Base-by-base conservation (phyloP, 2,888 invertebrate genomes). In the Drosophila nigricruria region DNA sequence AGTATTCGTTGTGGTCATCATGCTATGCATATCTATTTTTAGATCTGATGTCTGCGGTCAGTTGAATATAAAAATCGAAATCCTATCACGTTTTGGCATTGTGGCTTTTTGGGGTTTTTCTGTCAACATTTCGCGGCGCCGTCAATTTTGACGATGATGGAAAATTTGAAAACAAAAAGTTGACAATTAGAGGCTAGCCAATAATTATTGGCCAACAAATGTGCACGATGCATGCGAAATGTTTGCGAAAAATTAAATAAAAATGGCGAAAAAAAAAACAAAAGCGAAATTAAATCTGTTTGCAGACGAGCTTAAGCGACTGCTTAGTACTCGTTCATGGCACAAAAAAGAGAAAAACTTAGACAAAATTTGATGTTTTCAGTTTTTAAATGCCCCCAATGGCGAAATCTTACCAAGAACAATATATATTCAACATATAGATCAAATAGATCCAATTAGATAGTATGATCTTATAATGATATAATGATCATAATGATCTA, bases 41-140 rank as follows among this genome's bases (percentile, higher is more conserved):
- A 45, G 25, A 45, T 10, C 30, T 23, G n/a, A 20, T 25, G 53
- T 40, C 27, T 14, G 12, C 42, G 42, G 18, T 1, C 27, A 14
- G 20, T 20, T n/a, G 32, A 3, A 56, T 53, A 10, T 20, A 18
- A 16, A 20, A 60, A 67, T 70, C 45, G n/a, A 67, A 83, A 63
- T 68, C 56, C 65, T 27, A 77, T 72, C 83, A 88, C 83, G 81
- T 76, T 82, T 80, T 88, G 67, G 69, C 72, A 82, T 82, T 82
- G 87, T 75, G 80, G 77, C 77, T 82, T 85, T 85, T 70, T 40
- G 30, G 47, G 58, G 25, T 61, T 40, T 38, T 30, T 27, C 52
- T 59, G 42, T 49, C 60, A 32, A 27, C 45, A 45, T 43, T 57
- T 23, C 40, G 30, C 56, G 65, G 50, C 49, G 50, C 61, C 38